Evolutionary conservation across 2,888 invertebrate species (phyloP), one percentile per base, ranked within the genome.

Genomic region (Coelinius sp.): DNA sequence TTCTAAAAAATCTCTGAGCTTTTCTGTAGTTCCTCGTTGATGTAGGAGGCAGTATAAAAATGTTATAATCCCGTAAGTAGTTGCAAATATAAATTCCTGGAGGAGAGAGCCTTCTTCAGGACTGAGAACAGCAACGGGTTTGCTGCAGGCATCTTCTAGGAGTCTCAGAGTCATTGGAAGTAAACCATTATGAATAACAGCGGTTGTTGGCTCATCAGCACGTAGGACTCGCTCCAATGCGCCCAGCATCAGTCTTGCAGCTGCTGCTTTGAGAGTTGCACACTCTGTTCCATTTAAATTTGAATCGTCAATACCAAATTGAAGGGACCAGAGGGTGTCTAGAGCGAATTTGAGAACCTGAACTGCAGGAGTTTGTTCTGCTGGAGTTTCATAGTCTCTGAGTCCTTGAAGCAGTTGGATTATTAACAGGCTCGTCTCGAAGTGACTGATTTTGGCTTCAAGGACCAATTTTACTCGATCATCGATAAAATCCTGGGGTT

Each of bases 321-420:
- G 92, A 10, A 92, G 79, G 0, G 91, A 88, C 83, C 92, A 92
- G 0, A 92, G 82, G 68, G 91, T 91, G 67, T 91, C 90, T 38
- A 92, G 77, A 0, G 92, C 89, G 77, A 92, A 92, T 80, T 91
- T 91, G 0, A 92, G 88, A 25, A 91, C 90, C 74, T 91, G 91
- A 79, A 91, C 89, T 0, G 91, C 90, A 0, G 90, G 89, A 0
- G 90, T 90, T 73, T 90, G 90, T 0, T 91, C 89, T 0, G 89
- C 89, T 0, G 89, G 88, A 0, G 90, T 82, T 75, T 91, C 91
- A 8, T 90, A 89, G 66, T 89, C 89, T 52, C 91, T 90, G 38
- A 91, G 79, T 68, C 90, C 90, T 71, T 90, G 90, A 2, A 92
- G 83, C 52, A 92, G 81, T 72, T 91, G 90, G 1, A 91, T 89